Percentiles rank a stretch among this genome's conserved stretches.
phyloP scores from a whole-genome alignment of 2,888 invertebrate genomes.

The Eueremaeus valkanovi region DNA sequence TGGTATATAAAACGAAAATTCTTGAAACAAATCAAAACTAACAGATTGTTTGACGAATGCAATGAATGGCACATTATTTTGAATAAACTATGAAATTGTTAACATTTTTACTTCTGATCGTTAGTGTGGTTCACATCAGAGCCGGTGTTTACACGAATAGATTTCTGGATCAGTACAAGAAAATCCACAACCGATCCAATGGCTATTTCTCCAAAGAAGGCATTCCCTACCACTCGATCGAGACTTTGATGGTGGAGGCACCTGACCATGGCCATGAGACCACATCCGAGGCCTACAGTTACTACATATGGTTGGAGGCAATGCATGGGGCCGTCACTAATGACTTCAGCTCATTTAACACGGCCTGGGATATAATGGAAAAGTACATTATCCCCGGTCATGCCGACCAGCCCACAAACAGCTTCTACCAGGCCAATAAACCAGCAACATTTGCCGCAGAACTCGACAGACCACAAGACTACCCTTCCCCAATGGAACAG shows the following conservation, averaged over 20 bases:
- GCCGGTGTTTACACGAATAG: slow-evolving; percentile 12
- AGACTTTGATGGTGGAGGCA: slow-evolving; percentile 2
- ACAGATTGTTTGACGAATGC: no score
- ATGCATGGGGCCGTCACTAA: not conserved
- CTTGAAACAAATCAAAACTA: no score
- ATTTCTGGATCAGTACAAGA: not conserved
- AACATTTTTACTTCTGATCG: not conserved
- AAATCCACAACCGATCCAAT: not conserved
- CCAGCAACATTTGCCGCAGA: not conserved
- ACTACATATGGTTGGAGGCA: slow-evolving; percentile 7
- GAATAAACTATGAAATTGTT: slow-evolving; percentile 5
- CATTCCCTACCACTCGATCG: slow-evolving; percentile 3
- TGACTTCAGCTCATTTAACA: not conserved
- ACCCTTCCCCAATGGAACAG: not conserved
- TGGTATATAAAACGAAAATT: no score
- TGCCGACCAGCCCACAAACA: not conserved
- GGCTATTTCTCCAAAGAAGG: not conserved
- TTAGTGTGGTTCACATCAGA: not conserved
- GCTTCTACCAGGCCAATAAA: not conserved
- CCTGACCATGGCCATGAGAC: slow-evolving; percentile 1
- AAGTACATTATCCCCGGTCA: not conserved
- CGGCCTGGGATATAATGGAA: not conserved
- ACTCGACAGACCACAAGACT: not conserved
- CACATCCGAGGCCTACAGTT: not conserved
- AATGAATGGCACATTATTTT: no score